phyloP scores from a whole-genome alignment of 2,113 vertebrate genomes.

The Boulengeromyrus knoepffleri region DNA sequence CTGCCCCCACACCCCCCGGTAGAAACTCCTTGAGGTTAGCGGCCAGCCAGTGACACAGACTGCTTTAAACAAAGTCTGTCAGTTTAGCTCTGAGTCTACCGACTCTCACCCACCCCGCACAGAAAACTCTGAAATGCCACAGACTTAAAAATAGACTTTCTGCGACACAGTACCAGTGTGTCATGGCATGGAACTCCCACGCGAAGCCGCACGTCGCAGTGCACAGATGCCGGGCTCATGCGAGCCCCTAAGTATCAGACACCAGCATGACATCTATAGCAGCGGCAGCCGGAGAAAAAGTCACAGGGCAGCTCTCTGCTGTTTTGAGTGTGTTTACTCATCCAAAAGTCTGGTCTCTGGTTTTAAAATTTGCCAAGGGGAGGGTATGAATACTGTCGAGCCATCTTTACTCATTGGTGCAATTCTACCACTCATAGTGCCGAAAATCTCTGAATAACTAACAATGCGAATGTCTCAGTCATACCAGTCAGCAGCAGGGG shows the following conservation, averaged over 20 bases:
- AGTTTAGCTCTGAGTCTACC: neutral
- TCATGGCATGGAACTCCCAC: neutral
- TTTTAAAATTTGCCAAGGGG: neutral
- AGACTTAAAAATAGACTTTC: conserved; percentile 8
- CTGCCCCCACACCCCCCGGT: neutral
- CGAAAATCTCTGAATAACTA: neutral
- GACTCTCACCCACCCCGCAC: neutral
- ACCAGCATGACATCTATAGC: neutral
- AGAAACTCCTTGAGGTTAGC: neutral
- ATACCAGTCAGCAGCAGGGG: conserved; percentile 13
- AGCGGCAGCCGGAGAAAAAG: neutral
- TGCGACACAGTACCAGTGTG: neutral
- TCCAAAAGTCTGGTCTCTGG: neutral
- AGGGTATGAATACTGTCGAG: neutral
- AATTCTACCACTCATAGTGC: neutral
- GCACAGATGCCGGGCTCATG: neutral
- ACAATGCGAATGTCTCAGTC: conserved; percentile 35
- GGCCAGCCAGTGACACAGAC: neutral
- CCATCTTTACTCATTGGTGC: neutral
- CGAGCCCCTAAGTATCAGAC: neutral
- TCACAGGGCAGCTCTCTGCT: neutral
- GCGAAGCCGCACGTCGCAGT: neutral
- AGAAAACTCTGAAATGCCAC: conserved; percentile 16
- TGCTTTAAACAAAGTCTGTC: neutral
- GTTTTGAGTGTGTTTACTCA: neutral